A percentile compares a stretch with the other conserved stretches of the same genome.
phyloP scores from a whole-genome alignment of 2,888 invertebrate genomes.

The Andrena bucephala region DNA sequence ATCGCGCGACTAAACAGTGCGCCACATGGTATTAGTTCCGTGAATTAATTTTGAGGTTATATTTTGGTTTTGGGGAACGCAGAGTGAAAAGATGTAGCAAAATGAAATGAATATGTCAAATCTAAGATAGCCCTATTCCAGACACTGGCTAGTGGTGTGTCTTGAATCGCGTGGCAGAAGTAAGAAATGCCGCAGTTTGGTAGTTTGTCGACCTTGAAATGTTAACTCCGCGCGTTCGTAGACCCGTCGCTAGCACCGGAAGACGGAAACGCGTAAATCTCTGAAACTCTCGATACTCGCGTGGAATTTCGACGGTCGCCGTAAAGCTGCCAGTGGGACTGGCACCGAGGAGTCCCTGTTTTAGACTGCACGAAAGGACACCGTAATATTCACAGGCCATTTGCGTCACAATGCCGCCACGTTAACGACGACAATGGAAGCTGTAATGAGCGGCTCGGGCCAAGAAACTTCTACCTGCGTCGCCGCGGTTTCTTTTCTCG shows the following conservation, averaged over 20 bases:
- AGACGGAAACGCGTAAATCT: slow-evolving; percentile 75
- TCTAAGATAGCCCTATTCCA: no score
- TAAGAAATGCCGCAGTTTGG: no score
- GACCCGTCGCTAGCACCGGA: slow-evolving; percentile 64
- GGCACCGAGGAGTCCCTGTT: slow-evolving; percentile 30
- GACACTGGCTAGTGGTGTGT: no score
- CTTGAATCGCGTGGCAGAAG: no score
- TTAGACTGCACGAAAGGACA: slow-evolving; percentile 57
- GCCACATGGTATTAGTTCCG: neutral
- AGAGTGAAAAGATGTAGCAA: no score
- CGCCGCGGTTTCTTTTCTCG: slow-evolving; percentile 36
- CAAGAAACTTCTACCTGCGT: slow-evolving; percentile 72
- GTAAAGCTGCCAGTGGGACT: slow-evolving; percentile 59
- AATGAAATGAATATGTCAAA: no score
- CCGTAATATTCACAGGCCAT: slow-evolving; percentile 75
- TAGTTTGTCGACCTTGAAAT: no score
- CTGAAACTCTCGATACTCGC: slow-evolving; percentile 66
- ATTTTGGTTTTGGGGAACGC: no score
- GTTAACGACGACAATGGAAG: slow-evolving; percentile 74
- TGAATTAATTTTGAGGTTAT: neutral
- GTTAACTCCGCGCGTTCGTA: slow-evolving; percentile 37
- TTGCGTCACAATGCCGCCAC: slow-evolving; percentile 72
- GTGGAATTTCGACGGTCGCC: slow-evolving; percentile 69
- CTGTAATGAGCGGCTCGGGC: slow-evolving; percentile 70
- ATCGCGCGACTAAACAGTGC: neutral